Evolutionary conservation across 2,113 vertebrate genomes (phyloP).

Genomic region (Nicator chloris): DNA sequence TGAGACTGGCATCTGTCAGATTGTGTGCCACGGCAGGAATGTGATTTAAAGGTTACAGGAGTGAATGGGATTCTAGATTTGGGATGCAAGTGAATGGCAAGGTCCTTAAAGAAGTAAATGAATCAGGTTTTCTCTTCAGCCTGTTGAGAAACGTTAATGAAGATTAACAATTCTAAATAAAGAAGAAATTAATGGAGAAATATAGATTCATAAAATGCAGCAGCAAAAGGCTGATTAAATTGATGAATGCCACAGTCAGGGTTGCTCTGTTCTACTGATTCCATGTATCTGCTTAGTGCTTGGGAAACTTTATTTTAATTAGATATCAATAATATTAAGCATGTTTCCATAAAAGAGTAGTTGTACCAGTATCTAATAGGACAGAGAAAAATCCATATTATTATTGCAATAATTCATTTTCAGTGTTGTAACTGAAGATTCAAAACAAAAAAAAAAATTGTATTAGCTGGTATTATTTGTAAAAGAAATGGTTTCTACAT

Average conservation of each 20-base stretch:
- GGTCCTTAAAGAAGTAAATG: neutral
- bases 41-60: neutral
- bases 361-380: neutral
- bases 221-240: neutral
- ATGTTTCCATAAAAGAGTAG: neutral
- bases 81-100: neutral
- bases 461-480: conserved; percentile 10
- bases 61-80: neutral
- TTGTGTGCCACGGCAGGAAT: neutral
- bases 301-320: neutral
- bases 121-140: neutral
- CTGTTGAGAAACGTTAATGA: neutral
- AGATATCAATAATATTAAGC: neutral
- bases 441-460: neutral
- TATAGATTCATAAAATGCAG: neutral
- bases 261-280: neutral
- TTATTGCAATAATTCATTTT: conserved; percentile 6
- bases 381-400: conserved; percentile 3
- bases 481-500: neutral
- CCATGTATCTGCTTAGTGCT: neutral
- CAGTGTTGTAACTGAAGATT: neutral
- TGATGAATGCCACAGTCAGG: neutral
- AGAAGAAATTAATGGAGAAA: neutral
- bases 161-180: neutral
- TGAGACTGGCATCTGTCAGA: neutral